phyloP scores from a whole-genome alignment of 2,113 vertebrate species.

The Lamprotornis superbus region DNA sequence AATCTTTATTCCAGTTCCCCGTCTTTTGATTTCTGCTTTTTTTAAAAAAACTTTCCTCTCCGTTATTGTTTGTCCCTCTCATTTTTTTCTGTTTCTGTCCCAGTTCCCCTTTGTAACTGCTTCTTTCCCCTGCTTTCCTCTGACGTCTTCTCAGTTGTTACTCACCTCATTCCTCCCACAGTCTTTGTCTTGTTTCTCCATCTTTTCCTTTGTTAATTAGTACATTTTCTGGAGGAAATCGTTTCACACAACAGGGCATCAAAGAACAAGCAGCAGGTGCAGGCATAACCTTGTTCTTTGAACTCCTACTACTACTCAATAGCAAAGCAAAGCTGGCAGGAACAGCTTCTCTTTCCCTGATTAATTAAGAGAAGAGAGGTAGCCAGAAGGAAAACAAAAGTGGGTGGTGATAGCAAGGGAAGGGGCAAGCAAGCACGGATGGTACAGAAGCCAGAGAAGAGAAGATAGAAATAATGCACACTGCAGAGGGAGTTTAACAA shows the following conservation, averaged over 20 bases:
- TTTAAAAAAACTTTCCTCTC: background rate
- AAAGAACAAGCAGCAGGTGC: slow-evolving; percentile 30
- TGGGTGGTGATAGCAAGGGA: background rate
- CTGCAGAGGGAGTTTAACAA: background rate
- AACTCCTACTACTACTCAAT: background rate
- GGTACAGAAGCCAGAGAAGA: background rate
- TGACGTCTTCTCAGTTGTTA: background rate
- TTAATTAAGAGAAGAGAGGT: background rate
- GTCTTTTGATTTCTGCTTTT: background rate
- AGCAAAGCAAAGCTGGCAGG: slow-evolving; percentile 4
- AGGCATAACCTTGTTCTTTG: slow-evolving; percentile 7
- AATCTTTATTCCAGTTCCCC: background rate
- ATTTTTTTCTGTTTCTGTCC: background rate
- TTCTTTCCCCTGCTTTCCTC: background rate
- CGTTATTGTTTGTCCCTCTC: background rate
- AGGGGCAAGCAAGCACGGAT: background rate
- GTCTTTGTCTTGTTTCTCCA: background rate
- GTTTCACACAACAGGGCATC: background rate
- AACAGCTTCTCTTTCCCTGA: background rate
- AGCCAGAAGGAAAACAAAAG: background rate
- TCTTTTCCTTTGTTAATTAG: slow-evolving; percentile 26
- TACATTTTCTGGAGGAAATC: background rate
- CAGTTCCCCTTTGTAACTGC: background rate
- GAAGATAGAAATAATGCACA: background rate
- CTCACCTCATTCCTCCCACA: background rate